Conservation (phyloP, 2,797 vertebrate species). For the Selene dorsalis region DNA sequence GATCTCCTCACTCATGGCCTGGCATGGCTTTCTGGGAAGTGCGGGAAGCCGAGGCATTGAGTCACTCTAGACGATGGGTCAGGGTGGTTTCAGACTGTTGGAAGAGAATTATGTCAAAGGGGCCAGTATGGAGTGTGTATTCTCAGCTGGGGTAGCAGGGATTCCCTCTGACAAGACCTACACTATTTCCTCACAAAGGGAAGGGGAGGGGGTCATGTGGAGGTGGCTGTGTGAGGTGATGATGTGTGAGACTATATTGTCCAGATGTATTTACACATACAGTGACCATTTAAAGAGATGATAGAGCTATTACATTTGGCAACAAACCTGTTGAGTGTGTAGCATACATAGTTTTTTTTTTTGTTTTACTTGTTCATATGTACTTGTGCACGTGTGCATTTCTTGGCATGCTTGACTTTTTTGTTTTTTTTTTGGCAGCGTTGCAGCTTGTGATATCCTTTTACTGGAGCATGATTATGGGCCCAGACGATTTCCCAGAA, state of each 20-base stretch:
- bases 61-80: slow-evolving; percentile 79
- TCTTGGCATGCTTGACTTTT: slow-evolving; percentile 45
- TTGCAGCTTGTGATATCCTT: slow-evolving; percentile 48
- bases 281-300: slow-evolving; percentile 56
- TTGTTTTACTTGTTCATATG: background rate
- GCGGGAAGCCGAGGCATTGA: slow-evolving; percentile 77
- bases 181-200: slow-evolving; percentile 65
- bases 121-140: slow-evolving; percentile 73
- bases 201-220: slow-evolving; percentile 19
- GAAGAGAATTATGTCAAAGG: slow-evolving; percentile 73
- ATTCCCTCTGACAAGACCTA: slow-evolving; percentile 83
- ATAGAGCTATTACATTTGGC: slow-evolving; percentile 59
- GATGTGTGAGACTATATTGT: slow-evolving; percentile 80
- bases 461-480: slow-evolving; percentile 72
- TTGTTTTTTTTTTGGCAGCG: slow-evolving; percentile 59
- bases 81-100: slow-evolving; percentile 73
- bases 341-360: slow-evolving; percentile 9
- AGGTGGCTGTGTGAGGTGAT: slow-evolving; percentile 53
- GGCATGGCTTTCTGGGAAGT: slow-evolving; percentile 79
- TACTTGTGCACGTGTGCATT: slow-evolving; percentile 37
- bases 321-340: slow-evolving; percentile 42
- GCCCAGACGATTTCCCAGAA: slow-evolving; percentile 81
- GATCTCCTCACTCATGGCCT: slow-evolving; percentile 70
- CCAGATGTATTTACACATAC: slow-evolving; percentile 77
- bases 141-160: slow-evolving; percentile 78